These are phyloP conservation scores for Saccopteryx leptura DNA, from an alignment of 2,113 vertebrate genomes.

Conservation along the genomic window DNA sequence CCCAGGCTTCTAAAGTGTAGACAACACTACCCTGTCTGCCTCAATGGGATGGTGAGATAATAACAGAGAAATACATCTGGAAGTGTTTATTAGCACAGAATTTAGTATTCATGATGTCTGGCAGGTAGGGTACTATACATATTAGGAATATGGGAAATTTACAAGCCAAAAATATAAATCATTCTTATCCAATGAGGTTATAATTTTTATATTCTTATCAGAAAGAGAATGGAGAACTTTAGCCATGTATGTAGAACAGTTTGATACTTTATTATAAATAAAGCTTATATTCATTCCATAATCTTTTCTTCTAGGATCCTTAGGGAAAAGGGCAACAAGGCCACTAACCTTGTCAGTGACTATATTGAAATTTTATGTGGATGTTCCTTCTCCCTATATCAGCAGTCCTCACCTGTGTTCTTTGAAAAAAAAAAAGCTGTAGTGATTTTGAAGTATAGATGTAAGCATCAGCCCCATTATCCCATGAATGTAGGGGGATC, in stretches of 20 bases:
- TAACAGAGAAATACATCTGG: neutral
- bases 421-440: neutral
- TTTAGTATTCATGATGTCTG: neutral
- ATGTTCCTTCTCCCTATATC: neutral
- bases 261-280: conserved; percentile 14
- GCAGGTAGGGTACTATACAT: neutral
- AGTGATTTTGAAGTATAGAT: neutral
- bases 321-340: neutral
- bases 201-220: conserved; percentile 25
- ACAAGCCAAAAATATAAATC: neutral
- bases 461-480: neutral
- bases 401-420: neutral
- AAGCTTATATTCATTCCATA: neutral
- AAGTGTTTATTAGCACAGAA: conserved; percentile 24
- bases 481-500: neutral
- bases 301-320: neutral
- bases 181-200: neutral
- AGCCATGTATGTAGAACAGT: neutral
- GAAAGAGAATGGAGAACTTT: neutral
- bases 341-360: neutral
- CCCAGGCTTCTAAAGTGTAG: neutral
- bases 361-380: neutral
- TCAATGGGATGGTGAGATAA: neutral
- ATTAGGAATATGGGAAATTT: neutral
- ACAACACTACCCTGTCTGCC: neutral